Evolutionary conservation across 2,797 vertebrate species (phyloP), one percentile per base, ranked within the genome.

Genomic region (Mionectes olivaceus): DNA sequence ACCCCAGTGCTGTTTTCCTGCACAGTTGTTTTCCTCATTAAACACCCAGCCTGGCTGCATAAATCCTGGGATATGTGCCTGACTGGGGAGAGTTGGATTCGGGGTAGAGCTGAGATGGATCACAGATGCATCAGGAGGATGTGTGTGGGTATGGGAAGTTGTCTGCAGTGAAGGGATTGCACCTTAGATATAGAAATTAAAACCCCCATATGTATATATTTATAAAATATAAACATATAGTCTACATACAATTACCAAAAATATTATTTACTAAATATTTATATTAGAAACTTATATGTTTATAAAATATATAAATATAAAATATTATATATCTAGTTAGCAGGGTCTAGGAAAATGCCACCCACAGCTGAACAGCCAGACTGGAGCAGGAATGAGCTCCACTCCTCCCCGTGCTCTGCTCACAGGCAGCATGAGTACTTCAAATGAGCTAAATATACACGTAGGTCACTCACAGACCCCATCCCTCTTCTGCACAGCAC

Each of bases 71-170:
- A 5, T 47, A 15, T 1, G 11, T n/a, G 64, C 35, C 17, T 2
- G 4, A 27, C 23, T 12, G 9, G 39, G 61, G 46, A 73, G 27
- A 53, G 52, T 27, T 33, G 37, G 32, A 17, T 19, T 16, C 22
- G 9, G 30, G 43, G 19, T 0, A 35, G 59, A 25, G 60, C 33
- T 52, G 24, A 47, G 61, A 10, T 0, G 10, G 46, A 30, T 9
- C 24, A 11, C 1, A 7, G 52, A 11, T 9, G 41, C 11, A 6
- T 7, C 11, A 15, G 5, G 60, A 59, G 61, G 70, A 76, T n/a
- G 28, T 0, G 6, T 0, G 5, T 28, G 80, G 23, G 28, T 49
- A 63, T 30, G 35, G 35, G 35, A 70, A 55, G 18, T 9, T 1
- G 3, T 27, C 55, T 65, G 71, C 69, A 70, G 59, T 9, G 27